These are phyloP conservation scores for Rhogogaster chlorosoma DNA, from an alignment of 2,888 invertebrate species.

Conservation along the genomic window DNA sequence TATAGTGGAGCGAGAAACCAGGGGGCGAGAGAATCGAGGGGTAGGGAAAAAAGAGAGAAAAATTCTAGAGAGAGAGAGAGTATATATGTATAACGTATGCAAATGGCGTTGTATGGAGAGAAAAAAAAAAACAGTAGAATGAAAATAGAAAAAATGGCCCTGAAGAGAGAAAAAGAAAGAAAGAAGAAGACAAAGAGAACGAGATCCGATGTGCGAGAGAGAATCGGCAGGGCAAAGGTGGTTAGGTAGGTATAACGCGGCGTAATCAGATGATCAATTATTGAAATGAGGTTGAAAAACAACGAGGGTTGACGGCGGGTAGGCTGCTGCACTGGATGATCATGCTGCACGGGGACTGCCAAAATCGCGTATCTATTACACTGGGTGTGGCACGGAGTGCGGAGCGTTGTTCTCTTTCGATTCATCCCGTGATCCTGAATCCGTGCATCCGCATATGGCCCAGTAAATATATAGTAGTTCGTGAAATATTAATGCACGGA, in stretches of 20 bases:
- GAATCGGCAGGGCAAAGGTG: slow-evolving; percentile 54
- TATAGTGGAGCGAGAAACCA: slow-evolving; percentile 18
- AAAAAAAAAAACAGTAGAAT: not conserved
- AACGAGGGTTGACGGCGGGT: slow-evolving; percentile 75
- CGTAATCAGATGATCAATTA: slow-evolving; percentile 78
- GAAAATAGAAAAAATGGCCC: slow-evolving; percentile 69
- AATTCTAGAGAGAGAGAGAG: slow-evolving; percentile 57
- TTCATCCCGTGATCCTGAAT: not conserved
- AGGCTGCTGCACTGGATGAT: not conserved
- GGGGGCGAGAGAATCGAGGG: not conserved
- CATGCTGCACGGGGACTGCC: not conserved
- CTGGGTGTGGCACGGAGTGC: slow-evolving; percentile 46
- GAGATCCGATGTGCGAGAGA: not conserved
- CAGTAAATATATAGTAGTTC: not conserved
- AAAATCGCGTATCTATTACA: slow-evolving; percentile 33
- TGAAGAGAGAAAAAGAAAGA: slow-evolving; percentile 56
- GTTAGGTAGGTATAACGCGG: slow-evolving; percentile 71
- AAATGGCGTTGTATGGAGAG: slow-evolving; percentile 24
- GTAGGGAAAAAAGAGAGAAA: slow-evolving; percentile 54
- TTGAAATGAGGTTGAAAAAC: slow-evolving; percentile 75
- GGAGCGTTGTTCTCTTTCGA: not conserved
- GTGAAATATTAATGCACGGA: not conserved
- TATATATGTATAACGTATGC: slow-evolving; percentile 5
- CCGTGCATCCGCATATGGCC: not conserved
- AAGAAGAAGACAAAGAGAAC: not conserved